Base-by-base conservation (phyloP, 2,113 vertebrate species). In the Calonectris borealis region DNA sequence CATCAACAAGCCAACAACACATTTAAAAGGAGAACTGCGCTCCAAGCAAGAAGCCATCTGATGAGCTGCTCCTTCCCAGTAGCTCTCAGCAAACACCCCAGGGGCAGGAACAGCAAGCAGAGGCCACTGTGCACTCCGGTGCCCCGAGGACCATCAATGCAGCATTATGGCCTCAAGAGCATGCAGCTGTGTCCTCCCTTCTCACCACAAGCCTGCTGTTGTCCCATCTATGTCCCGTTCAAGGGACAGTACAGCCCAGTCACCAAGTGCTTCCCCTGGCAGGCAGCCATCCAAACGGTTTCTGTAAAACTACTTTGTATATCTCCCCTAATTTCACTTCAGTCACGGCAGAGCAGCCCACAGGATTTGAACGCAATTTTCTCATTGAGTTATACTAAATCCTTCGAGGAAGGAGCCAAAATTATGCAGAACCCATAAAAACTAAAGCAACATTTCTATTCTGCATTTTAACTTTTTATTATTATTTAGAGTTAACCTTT, bases 401-500 rank as follows among this genome's bases (percentile, higher is more conserved):
- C 96, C 93, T 97, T 97, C 68, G 71, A 93, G 96, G 91, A 98
- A 97, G 92, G 51, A 96, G 94, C 80, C 79, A 83, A 98, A 98
- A 98, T 98, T 97, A 98, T 93, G 97, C 94, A 97, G 96, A 97
- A 98, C 93, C 96, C 95, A 96, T 96, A 97, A 97, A 98, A 98
- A 97, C 97, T 96, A 96, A 97, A 97, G 96, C 95, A 97, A 98
- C 91, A 82, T 97, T 98, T 97, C 95, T 93, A 94, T 84, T 96
- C 82, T 62, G 87, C 92, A 94, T 97, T 97, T 97, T 96, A 97
- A 97, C 95, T 97, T 98, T 97, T 97, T 97, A 97, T 95, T 97
- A 95, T 98, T 98, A 98, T 97, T 98, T 98, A 98, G 97, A 98
- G 95, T 98, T 98, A 98, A 98, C 97, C 96, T 98, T 98, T 98